Evolutionary conservation across 1,140 invertebrate species (phyloP).

Genomic region (Proctacanthus coquilletti): DNA sequence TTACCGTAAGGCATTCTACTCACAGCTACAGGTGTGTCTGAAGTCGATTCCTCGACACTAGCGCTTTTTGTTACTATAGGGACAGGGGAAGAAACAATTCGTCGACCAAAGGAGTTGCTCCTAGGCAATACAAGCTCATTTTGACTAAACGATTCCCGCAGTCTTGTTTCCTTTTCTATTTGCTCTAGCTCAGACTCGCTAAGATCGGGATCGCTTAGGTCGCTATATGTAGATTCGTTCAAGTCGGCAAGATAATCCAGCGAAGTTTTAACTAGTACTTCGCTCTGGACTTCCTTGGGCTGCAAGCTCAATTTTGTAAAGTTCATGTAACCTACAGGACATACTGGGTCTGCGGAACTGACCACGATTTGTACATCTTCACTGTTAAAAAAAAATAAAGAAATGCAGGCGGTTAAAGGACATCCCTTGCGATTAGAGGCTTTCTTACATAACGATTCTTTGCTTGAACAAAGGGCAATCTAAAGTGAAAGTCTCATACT

Average conservation of each 20-base stretch:
- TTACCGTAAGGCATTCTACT: constrained; percentile 9
- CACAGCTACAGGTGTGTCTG: constrained; percentile 7
- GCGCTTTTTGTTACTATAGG: constrained; percentile 29
- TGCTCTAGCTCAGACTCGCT: constrained; percentile 41
- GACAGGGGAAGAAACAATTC: constrained; percentile 26
- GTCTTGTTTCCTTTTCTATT: constrained; percentile 33
- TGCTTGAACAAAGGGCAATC: constrained; percentile 93
- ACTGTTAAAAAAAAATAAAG: constrained; percentile 36
- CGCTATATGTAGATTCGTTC: constrained; percentile 42
- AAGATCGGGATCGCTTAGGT: constrained; percentile 40
- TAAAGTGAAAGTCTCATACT: constrained; percentile 95
- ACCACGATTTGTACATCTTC: constrained; percentile 77
- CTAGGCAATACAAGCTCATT: constrained; percentile 26
- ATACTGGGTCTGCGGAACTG: constrained; percentile 80
- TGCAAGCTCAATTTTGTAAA: constrained; percentile 65
- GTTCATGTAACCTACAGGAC: constrained; percentile 83
- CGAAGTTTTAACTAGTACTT: constrained; percentile 34
- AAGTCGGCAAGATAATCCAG: constrained; percentile 41
- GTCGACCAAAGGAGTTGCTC: constrained; percentile 27
- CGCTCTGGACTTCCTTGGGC: constrained; percentile 30
- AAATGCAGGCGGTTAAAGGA: not conserved
- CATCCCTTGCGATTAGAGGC: not conserved
- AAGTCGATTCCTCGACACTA: constrained; percentile 24
- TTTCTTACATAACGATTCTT: constrained; percentile 73
- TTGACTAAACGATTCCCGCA: constrained; percentile 25